A percentile compares a stretch with the other conserved stretches of the same genome.
Conservation (phyloP, 2,797 vertebrate genomes). For the Gastrophryne carolinensis region DNA sequence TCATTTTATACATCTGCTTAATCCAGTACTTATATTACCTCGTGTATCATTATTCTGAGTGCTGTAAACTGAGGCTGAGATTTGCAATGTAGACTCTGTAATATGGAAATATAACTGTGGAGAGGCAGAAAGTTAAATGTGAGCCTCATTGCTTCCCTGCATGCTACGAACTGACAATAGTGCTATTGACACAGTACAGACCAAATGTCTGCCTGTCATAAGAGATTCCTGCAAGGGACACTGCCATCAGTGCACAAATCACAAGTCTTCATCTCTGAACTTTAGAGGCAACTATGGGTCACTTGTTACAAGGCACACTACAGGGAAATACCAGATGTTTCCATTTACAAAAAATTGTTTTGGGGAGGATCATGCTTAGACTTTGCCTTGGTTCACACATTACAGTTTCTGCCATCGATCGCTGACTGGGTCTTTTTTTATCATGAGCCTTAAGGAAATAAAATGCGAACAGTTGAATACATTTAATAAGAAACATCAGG, state of each 20-base stretch:
- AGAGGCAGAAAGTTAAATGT: background rate
- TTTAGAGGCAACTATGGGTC: constrained; percentile 40
- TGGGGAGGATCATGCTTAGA: background rate
- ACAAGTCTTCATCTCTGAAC: constrained; percentile 46
- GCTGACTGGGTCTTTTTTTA: background rate
- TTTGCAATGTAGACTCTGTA: constrained; percentile 6
- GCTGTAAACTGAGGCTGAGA: background rate
- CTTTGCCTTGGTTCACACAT: background rate
- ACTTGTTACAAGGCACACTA: constrained; percentile 34
- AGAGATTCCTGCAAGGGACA: constrained; percentile 28
- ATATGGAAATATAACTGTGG: background rate
- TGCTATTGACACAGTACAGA: constrained; percentile 45
- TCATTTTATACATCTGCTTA: background rate
- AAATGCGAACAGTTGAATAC: background rate
- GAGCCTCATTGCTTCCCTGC: background rate
- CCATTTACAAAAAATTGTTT: constrained; percentile 37
- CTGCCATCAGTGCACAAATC: constrained; percentile 40
- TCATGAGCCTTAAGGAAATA: background rate
- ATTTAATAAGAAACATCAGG: background rate
- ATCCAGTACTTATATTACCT: background rate
- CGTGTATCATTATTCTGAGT: background rate
- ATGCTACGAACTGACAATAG: constrained; percentile 28
- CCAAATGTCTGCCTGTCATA: constrained; percentile 44
- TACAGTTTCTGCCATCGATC: background rate
- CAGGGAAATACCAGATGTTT: constrained; percentile 47